These are phyloP conservation scores for Lottia gigantea DNA, from an alignment of 2,888 invertebrate genomes.

Conservation along the genomic window DNA sequence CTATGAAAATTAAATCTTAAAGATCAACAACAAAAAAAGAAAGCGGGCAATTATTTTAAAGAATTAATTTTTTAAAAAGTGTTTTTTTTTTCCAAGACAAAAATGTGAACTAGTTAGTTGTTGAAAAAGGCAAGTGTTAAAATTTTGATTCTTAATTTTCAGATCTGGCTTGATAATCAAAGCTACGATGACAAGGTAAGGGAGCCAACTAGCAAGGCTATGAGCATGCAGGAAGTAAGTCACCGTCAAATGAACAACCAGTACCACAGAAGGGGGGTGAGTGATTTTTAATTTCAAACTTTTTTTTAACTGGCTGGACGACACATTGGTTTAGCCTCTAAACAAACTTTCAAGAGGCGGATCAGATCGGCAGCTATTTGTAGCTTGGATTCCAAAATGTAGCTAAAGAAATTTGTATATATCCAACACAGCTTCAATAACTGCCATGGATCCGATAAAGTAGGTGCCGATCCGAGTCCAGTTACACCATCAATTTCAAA, in stretches of 20 bases:
- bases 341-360: background rate
- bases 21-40: too few species aligned
- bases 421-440: background rate
- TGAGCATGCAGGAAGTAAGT: slow-evolving; percentile 6
- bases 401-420: too few species aligned
- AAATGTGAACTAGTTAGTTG: too few species aligned
- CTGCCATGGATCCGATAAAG: background rate
- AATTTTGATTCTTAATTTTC: background rate
- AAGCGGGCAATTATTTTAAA: too few species aligned
- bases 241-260: background rate
- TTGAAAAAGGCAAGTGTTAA: too few species aligned
- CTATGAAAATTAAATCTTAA: too few species aligned
- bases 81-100: too few species aligned
- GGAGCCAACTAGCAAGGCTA: slow-evolving; percentile 11
- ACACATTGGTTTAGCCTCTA: slow-evolving; percentile 8
- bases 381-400: too few species aligned
- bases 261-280: slow-evolving; percentile 11
- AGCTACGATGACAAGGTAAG: slow-evolving; percentile 5
- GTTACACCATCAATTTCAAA: background rate
- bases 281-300: background rate
- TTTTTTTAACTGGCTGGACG: slow-evolving; percentile 3
- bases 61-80: too few species aligned
- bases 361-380: background rate
- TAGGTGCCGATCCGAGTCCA: slow-evolving; percentile 10
- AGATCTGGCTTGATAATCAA: slow-evolving; percentile 1